A percentile compares a stretch with the other conserved stretches of the same genome.
These are phyloP conservation scores for Myotis lucifugus DNA, from an alignment of 2,113 vertebrate species.

Conservation along the genomic window DNA sequence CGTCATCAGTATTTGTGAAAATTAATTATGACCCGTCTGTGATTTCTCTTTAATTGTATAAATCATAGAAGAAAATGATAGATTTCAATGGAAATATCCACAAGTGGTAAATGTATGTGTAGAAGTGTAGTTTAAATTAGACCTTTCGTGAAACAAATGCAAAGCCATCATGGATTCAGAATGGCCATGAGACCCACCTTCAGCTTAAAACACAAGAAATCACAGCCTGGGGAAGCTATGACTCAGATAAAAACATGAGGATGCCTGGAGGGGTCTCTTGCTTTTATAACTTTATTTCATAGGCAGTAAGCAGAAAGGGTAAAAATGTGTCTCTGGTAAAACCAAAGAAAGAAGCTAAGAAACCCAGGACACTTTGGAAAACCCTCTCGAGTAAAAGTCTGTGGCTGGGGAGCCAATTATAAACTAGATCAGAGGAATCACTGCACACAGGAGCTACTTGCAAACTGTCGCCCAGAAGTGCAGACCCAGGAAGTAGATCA, in stretches of 20 bases:
- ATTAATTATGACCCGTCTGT: neutral
- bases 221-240: fast-evolving
- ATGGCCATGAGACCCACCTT: neutral
- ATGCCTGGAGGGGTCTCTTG: neutral
- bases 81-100: constrained; percentile 50
- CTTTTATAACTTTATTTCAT: constrained; percentile 54
- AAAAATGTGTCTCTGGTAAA: neutral
- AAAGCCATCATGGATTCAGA: constrained; percentile 13
- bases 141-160: neutral
- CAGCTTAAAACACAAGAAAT: neutral
- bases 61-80: neutral
- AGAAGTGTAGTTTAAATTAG: neutral
- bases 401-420: constrained; percentile 59
- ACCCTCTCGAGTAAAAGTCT: constrained; percentile 2
- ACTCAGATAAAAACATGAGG: constrained; percentile 32
- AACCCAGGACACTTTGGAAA: constrained; percentile 6
- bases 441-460: neutral
- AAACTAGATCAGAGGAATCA: constrained; percentile 42
- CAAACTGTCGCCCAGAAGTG: constrained; percentile 27
- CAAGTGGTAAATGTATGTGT: neutral
- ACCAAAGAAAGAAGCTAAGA: constrained; percentile 20
- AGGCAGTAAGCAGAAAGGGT: neutral
- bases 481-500: neutral
- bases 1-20: neutral
- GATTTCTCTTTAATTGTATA: neutral